Base-by-base conservation (phyloP, 1,140 invertebrate genomes). In the Steinernema khuongi region DNA sequence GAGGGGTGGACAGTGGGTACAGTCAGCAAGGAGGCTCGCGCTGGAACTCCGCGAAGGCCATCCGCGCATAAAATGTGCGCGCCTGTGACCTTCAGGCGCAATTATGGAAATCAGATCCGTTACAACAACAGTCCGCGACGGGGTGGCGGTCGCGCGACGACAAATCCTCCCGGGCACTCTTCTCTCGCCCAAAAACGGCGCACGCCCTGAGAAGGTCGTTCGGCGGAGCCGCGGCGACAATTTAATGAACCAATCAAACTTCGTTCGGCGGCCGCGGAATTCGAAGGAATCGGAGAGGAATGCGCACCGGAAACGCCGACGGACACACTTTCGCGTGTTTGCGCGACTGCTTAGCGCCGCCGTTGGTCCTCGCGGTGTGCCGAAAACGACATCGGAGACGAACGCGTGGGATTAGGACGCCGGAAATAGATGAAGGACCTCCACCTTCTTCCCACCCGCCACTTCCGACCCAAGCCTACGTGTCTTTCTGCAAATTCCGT, bases 231-330 rank as follows among this genome's bases (percentile, higher is more conserved):
- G 50, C 50, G 50, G 50, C 7, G 50, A 60, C 50, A 60, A 22
- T 60, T 60, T 60, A 60, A 60, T 60, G 50, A 60, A 60, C 50
- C 50, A 60, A 60, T 60, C 50, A 60, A 60, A 60, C 50, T 60
- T 60, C 50, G 22, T 60, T 26, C 19, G 50, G 14, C 26, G 14
- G 50, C 14, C 7, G 7, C 4, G 22, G 50, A 60, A 60, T 60
- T 60, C 50, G 50, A 22, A 11, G 50, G 26, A 22, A 26, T 14
- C 11, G 22, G 26, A 60, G 26, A 60, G 50, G 50, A 60, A 60
- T 60, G 50, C 50, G 50, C 50, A 60, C 50, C 50, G 50, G 50
- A 60, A 60, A 60, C 50, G 22, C n/a, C 50, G 50, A 7, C 19
- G 50, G 22, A 60, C 4, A 14, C 50, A 22, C 22, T 41, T 60